Base-by-base conservation (phyloP, 92 coral and sea anemone genomes). In the Epizoanthus rinbou region DNA sequence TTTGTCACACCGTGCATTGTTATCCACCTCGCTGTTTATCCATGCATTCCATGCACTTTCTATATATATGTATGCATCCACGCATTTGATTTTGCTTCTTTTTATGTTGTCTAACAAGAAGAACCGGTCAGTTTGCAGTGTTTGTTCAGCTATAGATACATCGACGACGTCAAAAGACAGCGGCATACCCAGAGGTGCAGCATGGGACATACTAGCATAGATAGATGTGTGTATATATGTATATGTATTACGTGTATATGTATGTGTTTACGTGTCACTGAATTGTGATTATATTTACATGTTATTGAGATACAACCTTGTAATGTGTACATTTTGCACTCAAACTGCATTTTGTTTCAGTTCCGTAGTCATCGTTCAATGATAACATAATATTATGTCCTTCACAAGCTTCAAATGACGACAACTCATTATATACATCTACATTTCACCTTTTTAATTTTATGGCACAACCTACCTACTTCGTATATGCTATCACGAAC, bases 181-280 rank as follows among this genome's bases (percentile, higher is more conserved):
- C 59, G 82, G 37, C 52, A 76, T 31, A 76, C 59, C 82, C 69
- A 59, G 82, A 76, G 69, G 82, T 76, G 82, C 82, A 76, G 82
- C 69, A 76, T 76, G 82, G 81, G 82, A 69, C 39, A 76, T 17
- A 33, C 56, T 76, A 60, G 69, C 13, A 76, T 69, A 69, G 74
- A 10, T 74, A 74, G 80, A 74, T 74, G 57, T 18, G 57, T 50
- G 7, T 52, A 45, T 74, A 28, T 28, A 28, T 28, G 31, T 28
- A 28, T 28, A 28, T 28, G 31, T 28, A 28, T 28, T 28, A 28
- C 31, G 31, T 28, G 2, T 28, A 28, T 28, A 28, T 28, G 31
- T 28, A 28, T 28, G 31, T 28, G 31, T 28, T 0, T 28, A 28
- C 2, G 2, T 28, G 31, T 2, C 31, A 28, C n/a, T n/a, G n/a